A percentile compares a stretch with the other conserved stretches of the same genome.
Conservation (phyloP, 2,797 vertebrate genomes). For the Spinus pinus region DNA sequence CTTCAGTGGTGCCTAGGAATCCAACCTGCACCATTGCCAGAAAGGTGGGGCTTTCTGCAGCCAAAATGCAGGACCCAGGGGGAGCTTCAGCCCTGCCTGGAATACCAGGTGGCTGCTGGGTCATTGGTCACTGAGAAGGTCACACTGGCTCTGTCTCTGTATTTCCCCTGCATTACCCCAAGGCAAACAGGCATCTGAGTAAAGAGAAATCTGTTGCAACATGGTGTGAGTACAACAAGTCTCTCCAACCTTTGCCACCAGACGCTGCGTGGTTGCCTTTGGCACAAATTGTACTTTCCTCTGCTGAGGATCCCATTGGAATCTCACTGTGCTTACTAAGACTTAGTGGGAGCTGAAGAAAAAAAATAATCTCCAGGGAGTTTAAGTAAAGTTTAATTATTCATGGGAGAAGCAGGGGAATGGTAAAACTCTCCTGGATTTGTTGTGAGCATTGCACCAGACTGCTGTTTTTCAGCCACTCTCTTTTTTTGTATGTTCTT, state of each 20-base stretch:
- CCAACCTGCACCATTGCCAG: background rate
- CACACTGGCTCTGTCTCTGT: background rate
- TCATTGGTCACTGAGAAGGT: background rate
- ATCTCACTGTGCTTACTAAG: background rate
- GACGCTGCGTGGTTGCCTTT: accelerated
- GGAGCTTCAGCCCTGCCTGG: background rate
- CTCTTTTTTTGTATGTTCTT: background rate
- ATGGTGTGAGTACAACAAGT: background rate
- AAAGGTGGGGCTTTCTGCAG: background rate
- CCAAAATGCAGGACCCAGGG: accelerated
- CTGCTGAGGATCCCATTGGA: background rate
- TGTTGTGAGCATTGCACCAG: background rate
- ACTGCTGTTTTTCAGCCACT: background rate
- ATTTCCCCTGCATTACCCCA: background rate
- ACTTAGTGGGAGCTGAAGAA: background rate
- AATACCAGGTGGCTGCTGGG: background rate
- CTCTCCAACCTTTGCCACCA: background rate
- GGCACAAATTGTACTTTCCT: background rate
- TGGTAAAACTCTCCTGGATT: background rate
- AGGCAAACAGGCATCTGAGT: background rate
- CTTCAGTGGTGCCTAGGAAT: background rate
- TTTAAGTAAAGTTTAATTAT: slow-evolving; percentile 9
- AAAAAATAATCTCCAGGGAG: background rate
- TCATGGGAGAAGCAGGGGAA: background rate
- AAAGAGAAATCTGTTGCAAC: background rate